Percentiles rank a stretch among this genome's conserved stretches.
These are phyloP conservation scores for Stomorhina lunata DNA, from an alignment of 2,888 invertebrate genomes.

Conservation along the genomic window DNA sequence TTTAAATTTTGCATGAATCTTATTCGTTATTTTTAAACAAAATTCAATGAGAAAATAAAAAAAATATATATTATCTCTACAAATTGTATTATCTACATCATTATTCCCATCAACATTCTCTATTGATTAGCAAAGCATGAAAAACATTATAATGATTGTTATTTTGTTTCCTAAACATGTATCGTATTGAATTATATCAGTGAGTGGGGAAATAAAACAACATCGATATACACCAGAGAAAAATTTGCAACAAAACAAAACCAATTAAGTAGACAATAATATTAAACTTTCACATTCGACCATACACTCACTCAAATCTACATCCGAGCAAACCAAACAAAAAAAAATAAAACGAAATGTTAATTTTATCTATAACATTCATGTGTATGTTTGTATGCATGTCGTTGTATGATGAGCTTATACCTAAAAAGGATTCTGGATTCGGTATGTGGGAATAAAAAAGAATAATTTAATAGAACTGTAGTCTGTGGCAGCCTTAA, in stretches of 20 bases:
- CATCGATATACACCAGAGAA: neutral
- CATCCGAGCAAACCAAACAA: conserved; percentile 7
- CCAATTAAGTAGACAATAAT: conserved; percentile 8
- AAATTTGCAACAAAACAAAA: conserved; percentile 2
- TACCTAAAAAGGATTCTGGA: neutral
- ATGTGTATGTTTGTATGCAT: neutral
- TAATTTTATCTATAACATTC: conserved; percentile 24
- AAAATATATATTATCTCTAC: neutral
- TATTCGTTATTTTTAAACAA: too few species aligned
- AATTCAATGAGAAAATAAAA: too few species aligned
- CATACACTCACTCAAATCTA: neutral
- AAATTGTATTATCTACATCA: conserved; percentile 17
- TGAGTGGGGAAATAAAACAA: neutral
- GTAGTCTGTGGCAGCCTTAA: neutral
- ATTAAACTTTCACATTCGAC: neutral
- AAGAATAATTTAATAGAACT: conserved; percentile 6
- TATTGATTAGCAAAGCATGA: neutral
- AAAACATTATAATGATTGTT: conserved; percentile 36
- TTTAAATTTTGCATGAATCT: too few species aligned
- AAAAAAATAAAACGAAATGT: conserved; percentile 38
- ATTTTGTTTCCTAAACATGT: conserved; percentile 45
- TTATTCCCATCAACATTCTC: neutral
- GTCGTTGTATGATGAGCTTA: neutral
- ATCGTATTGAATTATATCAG: conserved; percentile 10
- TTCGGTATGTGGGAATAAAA: neutral